Percentiles rank a stretch among this genome's conserved stretches.
phyloP scores from a whole-genome alignment of 53 echinoderm and acorn worm genomes.

The Echinometra lucunter region DNA sequence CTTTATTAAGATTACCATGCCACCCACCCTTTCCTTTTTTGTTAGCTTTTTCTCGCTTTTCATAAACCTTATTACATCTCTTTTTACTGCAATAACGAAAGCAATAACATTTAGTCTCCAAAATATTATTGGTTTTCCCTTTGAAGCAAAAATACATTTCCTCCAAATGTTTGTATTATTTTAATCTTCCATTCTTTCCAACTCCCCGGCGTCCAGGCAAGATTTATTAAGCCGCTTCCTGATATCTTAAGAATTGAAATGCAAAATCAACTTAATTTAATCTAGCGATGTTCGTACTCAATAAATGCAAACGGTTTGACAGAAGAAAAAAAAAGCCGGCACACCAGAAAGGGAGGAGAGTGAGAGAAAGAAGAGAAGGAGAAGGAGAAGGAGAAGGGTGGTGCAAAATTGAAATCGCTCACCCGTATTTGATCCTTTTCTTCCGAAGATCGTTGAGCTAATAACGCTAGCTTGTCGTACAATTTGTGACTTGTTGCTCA shows the following conservation, averaged over 20 bases:
- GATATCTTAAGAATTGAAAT: slow-evolving; percentile 43
- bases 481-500: slow-evolving; percentile 68
- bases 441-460: slow-evolving; percentile 21
- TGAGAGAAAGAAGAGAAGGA: not conserved
- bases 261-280: slow-evolving; percentile 58
- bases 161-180: slow-evolving; percentile 52
- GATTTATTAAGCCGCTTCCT: slow-evolving; percentile 52
- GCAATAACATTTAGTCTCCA: slow-evolving; percentile 28
- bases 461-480: slow-evolving; percentile 48
- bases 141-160: slow-evolving; percentile 52
- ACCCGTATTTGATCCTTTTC: slow-evolving; percentile 36
- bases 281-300: slow-evolving; percentile 51
- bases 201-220: slow-evolving; percentile 26
- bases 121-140: slow-evolving; percentile 30
- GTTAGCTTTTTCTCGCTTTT: not conserved
- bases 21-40: not conserved
- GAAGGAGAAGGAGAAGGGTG: not conserved
- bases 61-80: not conserved
- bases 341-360: not conserved
- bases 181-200: slow-evolving; percentile 33
- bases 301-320: not conserved
- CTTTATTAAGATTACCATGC: not conserved
- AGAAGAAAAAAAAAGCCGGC: not conserved
- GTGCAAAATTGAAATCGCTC: slow-evolving; percentile 34
- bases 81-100: not conserved